Conservation (phyloP, 2,888 invertebrate species). For the Orthosia incerta region DNA sequence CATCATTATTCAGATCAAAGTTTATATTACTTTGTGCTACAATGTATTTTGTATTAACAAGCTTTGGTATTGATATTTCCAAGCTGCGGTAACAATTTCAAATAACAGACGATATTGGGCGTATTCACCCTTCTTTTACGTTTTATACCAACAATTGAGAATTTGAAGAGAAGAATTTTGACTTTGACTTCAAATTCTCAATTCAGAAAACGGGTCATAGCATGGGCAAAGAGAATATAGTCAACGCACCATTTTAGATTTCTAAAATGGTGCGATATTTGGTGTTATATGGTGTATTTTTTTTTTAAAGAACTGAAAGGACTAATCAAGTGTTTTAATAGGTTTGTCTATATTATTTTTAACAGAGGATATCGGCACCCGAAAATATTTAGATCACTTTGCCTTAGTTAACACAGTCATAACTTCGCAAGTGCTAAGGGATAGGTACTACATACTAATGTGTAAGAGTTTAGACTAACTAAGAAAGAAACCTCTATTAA, state of each 20-base stretch:
- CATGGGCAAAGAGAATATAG: no score
- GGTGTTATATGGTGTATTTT: no score
- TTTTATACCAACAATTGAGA: not conserved
- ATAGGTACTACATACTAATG: no score
- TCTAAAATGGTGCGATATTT: no score
- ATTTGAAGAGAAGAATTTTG: not conserved
- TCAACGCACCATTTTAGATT: no score
- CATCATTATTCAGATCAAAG: conserved; percentile 58
- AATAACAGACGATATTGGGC: not conserved
- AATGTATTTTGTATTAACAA: conserved; percentile 29
- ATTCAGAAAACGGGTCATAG: no score
- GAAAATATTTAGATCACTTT: not conserved
- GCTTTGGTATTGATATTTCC: conserved; percentile 36
- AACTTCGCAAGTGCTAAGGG: not conserved
- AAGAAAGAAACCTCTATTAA: not conserved
- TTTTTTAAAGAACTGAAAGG: no score
- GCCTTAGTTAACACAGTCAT: not conserved
- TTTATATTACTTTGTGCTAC: conserved; percentile 45
- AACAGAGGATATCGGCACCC: not conserved
- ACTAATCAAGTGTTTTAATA: not conserved
- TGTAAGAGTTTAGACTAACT: no score
- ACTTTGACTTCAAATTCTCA: not conserved
- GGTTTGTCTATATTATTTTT: not conserved
- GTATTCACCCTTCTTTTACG: conserved; percentile 20
- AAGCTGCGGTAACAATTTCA: conserved; percentile 5